A percentile compares a stretch with the other conserved stretches of the same genome.
phyloP scores from a whole-genome alignment of 2,888 invertebrate genomes.

The Catocala fraxini region DNA sequence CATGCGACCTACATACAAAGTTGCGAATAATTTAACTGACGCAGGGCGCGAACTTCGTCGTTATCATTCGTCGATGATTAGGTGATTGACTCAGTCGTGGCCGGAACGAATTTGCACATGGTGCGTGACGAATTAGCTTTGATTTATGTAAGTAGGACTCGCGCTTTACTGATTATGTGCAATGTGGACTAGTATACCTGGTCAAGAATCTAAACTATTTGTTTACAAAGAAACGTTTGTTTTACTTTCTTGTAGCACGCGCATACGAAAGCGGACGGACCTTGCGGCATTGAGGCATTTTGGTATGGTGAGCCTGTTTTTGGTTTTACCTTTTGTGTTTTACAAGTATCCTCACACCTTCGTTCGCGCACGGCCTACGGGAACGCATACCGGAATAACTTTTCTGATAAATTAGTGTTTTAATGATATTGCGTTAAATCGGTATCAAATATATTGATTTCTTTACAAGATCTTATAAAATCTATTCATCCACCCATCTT shows the following conservation, averaged over 20 bases:
- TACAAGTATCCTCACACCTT: too few species aligned
- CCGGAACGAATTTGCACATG: conserved; percentile 68
- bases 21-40: conserved; percentile 26
- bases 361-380: too few species aligned
- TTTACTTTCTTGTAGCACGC: not conserved
- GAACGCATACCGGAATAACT: too few species aligned
- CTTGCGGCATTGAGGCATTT: too few species aligned
- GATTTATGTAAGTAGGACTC: conserved; percentile 54
- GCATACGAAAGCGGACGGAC: too few species aligned
- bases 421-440: too few species aligned
- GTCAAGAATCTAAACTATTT: conserved; percentile 8
- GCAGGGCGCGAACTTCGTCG: conserved; percentile 48
- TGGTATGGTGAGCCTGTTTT: too few species aligned
- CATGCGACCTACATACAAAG: conserved; percentile 22
- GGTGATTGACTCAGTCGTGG: conserved; percentile 57
- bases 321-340: too few species aligned
- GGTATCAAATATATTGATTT: too few species aligned
- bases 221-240: not conserved
- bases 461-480: too few species aligned
- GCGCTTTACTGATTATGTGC: conserved; percentile 12
- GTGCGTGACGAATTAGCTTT: conserved; percentile 67
- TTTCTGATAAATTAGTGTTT: too few species aligned
- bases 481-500: too few species aligned
- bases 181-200: conserved; percentile 14
- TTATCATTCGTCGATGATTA: conserved; percentile 61